These are phyloP conservation scores for Phyllostomus discolor DNA, from an alignment of 2,113 vertebrate genomes.

Conservation along the genomic window DNA sequence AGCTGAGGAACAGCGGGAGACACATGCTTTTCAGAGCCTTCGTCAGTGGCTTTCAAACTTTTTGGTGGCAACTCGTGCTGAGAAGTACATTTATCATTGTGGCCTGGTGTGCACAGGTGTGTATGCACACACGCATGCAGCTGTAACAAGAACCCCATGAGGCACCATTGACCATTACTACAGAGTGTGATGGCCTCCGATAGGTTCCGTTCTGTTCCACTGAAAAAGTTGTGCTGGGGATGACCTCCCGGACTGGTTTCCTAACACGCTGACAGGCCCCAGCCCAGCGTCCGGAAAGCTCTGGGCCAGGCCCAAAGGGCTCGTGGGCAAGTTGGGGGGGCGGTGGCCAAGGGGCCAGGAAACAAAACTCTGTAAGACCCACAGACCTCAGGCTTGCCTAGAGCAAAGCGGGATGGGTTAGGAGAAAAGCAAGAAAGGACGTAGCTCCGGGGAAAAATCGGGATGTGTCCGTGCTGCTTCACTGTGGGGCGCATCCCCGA, in stretches of 20 bases:
- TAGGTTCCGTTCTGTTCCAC: neutral
- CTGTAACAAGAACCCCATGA: neutral
- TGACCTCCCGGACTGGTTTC: neutral
- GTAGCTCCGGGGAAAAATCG: accelerated
- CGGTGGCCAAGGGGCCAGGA: neutral
- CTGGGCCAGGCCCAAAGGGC: neutral
- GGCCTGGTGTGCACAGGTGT: no score
- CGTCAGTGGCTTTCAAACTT: neutral
- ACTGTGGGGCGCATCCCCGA: neutral
- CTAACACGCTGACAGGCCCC: neutral
- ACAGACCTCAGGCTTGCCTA: neutral
- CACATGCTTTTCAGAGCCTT: neutral
- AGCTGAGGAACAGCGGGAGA: neutral
- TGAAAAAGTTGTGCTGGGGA: neutral
- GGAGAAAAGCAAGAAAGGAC: neutral
- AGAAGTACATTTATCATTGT: neutral
- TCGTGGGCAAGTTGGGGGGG: neutral
- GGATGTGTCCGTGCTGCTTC: accelerated
- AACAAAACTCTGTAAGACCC: neutral
- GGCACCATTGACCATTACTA: no score
- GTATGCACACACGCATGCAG: accelerated
- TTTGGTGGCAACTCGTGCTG: neutral
- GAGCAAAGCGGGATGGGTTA: neutral
- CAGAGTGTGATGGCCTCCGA: neutral
- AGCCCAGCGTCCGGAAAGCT: neutral